Evolutionary conservation across 2,113 vertebrate genomes (phyloP).

Genomic region (Pongo pygmaeus): DNA sequence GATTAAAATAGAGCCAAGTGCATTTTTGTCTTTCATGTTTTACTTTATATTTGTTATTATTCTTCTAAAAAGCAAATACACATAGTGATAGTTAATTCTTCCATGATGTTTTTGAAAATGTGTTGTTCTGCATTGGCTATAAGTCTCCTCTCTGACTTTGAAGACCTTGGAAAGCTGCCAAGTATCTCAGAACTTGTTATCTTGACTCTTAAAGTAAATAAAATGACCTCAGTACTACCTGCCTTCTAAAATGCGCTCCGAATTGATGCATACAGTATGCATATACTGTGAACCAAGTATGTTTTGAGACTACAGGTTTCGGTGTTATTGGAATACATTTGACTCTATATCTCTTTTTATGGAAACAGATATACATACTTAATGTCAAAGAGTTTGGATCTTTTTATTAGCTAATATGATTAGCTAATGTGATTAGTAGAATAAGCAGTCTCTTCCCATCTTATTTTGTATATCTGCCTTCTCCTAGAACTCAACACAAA

Average conservation of each 20-base stretch:
- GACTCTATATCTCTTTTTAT: too few relatives aligned
- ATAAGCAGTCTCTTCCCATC: accelerated
- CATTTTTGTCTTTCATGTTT: accelerated
- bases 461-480: neutral
- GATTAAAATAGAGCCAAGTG: neutral
- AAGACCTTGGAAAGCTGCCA: neutral
- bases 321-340: neutral
- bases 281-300: neutral
- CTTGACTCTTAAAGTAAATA: neutral
- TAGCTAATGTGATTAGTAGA: too few relatives aligned
- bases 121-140: accelerated
- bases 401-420: neutral
- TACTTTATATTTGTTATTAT: neutral
- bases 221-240: neutral
- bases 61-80: neutral
- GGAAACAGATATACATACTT: neutral
- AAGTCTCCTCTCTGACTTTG: neutral
- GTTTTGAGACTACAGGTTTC: accelerated
- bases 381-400: neutral
- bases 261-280: accelerated
- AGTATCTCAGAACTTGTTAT: neutral
- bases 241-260: accelerated
- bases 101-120: accelerated
- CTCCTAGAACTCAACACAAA: neutral
- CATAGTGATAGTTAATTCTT: too few relatives aligned